Evolutionary conservation across 30 jellyfish, hydroid and myxozoan species (phyloP), one percentile per base, ranked within the genome.

Genomic region (Pelagia noctiluca): DNA sequence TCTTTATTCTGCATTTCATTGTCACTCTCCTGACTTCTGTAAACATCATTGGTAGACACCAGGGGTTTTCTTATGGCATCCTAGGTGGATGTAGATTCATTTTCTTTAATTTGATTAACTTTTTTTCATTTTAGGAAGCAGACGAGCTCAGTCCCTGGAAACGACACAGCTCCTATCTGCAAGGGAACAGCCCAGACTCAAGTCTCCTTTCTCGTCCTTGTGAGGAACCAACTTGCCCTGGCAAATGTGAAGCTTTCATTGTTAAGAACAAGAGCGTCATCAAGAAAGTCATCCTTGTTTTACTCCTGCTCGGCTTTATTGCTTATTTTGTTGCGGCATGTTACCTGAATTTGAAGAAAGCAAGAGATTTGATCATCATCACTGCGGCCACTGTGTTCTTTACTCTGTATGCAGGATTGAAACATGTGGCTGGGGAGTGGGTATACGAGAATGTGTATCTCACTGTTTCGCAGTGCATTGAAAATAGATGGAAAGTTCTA

Each of bases 261-360:
- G 62, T 46, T 34, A 50, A 69, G 34, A 68, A 87, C 76, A 77
- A 78, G 76, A 38, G 32, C 42, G 63, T 76, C 36, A 48, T 87
- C 80, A 70, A 71, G 29, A 24, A 24, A 18, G 78, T 77, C 11
- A 42, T 78, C 29, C 0, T 50, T 18, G 69, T 47, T 1, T 16
- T 87, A 13, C 79, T 70, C 57, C 21, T 35, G 0, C 1, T 71
- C 36, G 71, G 30, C 1, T 87, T 61, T 62, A 8, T 78, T 24
- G 82, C 61, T 35, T 87, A 77, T 78, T 78, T 87, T 60, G 81
- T 65, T 23, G 75, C 62, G 23, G 96, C 91, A 19, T 87, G 96
- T 47, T 67, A 61, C 64, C 88, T 77, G 25, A 88, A 87, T 57
- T 76, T 78, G 76, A 62, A 78, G 19, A 74, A 88, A 34, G 96